Evolutionary conservation across 2,888 invertebrate species (phyloP), one percentile per base, ranked within the genome.

Genomic region (Pollenia griseotomentosa): DNA sequence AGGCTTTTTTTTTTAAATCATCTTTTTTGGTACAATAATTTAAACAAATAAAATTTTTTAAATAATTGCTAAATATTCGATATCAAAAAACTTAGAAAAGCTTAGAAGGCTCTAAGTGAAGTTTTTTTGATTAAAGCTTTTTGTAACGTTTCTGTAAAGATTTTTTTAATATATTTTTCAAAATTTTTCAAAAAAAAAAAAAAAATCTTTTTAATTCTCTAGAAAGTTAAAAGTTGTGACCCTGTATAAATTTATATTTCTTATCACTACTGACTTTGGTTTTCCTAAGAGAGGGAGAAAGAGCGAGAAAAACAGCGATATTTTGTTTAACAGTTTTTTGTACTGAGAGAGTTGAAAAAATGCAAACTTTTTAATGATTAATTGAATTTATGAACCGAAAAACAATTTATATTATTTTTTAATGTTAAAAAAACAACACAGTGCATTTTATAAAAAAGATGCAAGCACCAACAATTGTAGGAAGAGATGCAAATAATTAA

Each of bases 401-500:
- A 83, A 55, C 51, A 75, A 59, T 73, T 53, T 51, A 48, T 66
- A 42, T 19, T 23, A 23, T 23, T 23, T 55, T 55, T 42, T 2
- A 57, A 44, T 57, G 11, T 51, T 48, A 23, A 73, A 53, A 51
- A 73, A 71, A 66, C 40, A 83, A 77, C 44, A 65, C 65, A 80
- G 9, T 74, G 78, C 73, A 66, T 73, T 79, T 73, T 2, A 33
- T 33, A 33, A 68, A 7, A 57, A 55, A 68, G 42, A 77, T 77
- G 77, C 42, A 66, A 55, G 51, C 73, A 55, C 51, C 68, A 85
- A 80, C 61, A 71, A 44, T 51, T 46, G 53, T 57, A 87, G 87
- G 87, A 87, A 82, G 87, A 87, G 84, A 84, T 87, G 87, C 84
- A 87, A 84, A 84, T 81, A 87, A 84, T 87, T 87, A 87, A 84